Conservation (phyloP, 2,113 vertebrate species). For the Chloropsis cyanopogon region DNA sequence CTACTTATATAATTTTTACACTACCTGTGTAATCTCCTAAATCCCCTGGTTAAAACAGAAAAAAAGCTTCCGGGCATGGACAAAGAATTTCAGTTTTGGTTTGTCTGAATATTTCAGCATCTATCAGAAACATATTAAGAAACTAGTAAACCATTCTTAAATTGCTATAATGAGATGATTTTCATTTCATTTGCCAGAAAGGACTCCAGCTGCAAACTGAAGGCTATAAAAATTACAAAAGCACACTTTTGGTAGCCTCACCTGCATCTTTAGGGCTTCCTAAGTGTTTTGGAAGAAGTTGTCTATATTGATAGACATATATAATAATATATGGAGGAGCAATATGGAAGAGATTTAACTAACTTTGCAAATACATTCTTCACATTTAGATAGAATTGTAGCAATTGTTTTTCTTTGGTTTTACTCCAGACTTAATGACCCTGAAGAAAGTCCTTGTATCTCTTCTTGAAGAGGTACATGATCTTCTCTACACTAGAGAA, state of each 20-base stretch:
- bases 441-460: background rate
- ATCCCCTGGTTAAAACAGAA: background rate
- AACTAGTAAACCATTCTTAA: background rate
- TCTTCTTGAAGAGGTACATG: background rate
- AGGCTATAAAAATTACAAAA: background rate
- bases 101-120: background rate
- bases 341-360: background rate
- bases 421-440: background rate
- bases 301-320: background rate
- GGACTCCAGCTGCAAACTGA: background rate
- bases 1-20: background rate
- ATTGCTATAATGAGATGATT: background rate
- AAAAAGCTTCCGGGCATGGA: background rate
- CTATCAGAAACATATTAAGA: background rate
- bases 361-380: background rate
- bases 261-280: background rate
- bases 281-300: background rate
- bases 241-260: background rate
- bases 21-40: background rate
- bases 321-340: background rate
- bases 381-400: background rate
- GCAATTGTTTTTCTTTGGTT: background rate
- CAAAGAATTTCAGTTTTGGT: background rate
- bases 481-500: background rate
- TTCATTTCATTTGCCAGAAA: background rate